Evolutionary conservation across 2,888 invertebrate genomes (phyloP), one percentile per base, ranked within the genome.

Genomic region (Scelioninae gen. 2): DNA sequence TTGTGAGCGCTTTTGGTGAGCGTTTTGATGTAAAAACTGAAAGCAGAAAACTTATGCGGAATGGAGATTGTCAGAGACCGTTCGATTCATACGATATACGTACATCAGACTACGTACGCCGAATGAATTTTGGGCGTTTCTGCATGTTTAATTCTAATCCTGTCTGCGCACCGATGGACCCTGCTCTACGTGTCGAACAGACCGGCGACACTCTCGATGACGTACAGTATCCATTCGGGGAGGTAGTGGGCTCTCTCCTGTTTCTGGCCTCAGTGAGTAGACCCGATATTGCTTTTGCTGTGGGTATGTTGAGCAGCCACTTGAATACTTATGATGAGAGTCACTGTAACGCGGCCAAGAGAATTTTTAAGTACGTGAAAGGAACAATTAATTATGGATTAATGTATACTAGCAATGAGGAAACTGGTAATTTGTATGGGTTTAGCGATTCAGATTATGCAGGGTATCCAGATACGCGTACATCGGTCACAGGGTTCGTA

Each of bases 251-350:
- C n/a, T n/a, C 0, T 73, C 50, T 76, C 1, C 25, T 76, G 60
- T 73, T 73, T 39, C 13, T 76, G 18, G 55, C 73, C 13, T 43
- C 35, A 0, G 70, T 75, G 0, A 65, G 60, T 11, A 22, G 73
- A 18, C 75, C 78, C 0, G 77, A 78, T 16, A 75, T 78, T 15
- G 41, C 75, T 0, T 77, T 46, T 48, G 67, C 78, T 0, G 72
- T 79, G 0, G 76, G 58, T 35, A 1, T 10, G 5, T 43, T 68
- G 2, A 74, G 71, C 37, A 64, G 52, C 25, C 74, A 33, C 39
- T 43, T 73, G 0, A 73, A 70, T 16, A 10, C 39, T 6, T 70
- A 72, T 31, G 43, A 57, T 7, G 60, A 31, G 0, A 58, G n/a
- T 13, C 77, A 77, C 45, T 77, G 73, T 68, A 43, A 65, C 6